Evolutionary conservation across 2,888 invertebrate species (phyloP), one percentile per base, ranked within the genome.

Genomic region (Ligdia adustata): DNA sequence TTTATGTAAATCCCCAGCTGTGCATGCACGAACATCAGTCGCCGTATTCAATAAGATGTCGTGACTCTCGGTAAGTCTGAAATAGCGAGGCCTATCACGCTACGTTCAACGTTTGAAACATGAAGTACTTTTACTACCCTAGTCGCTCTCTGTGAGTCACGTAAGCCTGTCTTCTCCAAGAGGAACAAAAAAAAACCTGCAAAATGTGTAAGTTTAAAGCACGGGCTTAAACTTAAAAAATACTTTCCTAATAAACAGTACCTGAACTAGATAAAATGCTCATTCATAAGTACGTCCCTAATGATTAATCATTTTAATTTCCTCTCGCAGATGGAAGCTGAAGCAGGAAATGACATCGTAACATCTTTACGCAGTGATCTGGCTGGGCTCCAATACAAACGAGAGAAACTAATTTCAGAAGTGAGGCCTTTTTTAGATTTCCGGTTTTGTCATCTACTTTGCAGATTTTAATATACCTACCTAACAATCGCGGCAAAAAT

Each of bases 351-450:
- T 69, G 96, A 96, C 76, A 81, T 95, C 60, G 92, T 95, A 15
- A 96, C 96, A 22, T 91, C 94, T 5, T 84, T 97, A 50, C 92
- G 95, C 60, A 96, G 96, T 80, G 97, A 97, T 79, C 83, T 97
- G 60, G 97, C 97, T 9, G 96, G 94, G 1, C 86, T 96, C 33
- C 95, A 95, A 69, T 97, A 96, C 77, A 96, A 96, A 82, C 91
- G 95, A 52, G 96, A 97, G 74, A 93, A 96, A 49, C 90, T 97
- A 12, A 88, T 93, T 53, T 92, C 92, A 37, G 96, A 97, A 91
- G 94, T 96, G 79, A 91, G 75, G 54, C 1, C 18, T 9, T 22
- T 15, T 31, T 14, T n/a, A 9, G 1, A 2, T 42, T 27, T 9
- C n/a, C 15, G 7, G 9, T 24, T 20, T 15, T 7, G 2, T n/a